A percentile compares a stretch with the other conserved stretches of the same genome.
Conservation (phyloP, 2,113 vertebrate genomes). For the Seriola quinqueradiata region DNA sequence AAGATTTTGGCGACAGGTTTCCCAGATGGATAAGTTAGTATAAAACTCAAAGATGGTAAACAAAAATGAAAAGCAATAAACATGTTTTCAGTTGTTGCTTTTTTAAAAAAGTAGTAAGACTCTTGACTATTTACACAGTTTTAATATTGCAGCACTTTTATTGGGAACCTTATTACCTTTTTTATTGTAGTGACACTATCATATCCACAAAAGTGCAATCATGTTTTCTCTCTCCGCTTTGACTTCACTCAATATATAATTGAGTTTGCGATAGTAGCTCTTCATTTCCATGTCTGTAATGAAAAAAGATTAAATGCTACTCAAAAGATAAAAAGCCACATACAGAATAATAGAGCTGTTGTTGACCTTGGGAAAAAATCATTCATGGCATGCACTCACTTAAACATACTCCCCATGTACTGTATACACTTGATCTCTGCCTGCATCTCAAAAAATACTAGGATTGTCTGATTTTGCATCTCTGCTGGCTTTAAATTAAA, state of each 20-base stretch:
- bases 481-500: constrained; percentile 10
- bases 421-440: constrained; percentile 1
- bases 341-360: constrained; percentile 7
- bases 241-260: constrained; percentile 9
- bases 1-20: not conserved
- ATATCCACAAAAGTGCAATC: constrained; percentile 16
- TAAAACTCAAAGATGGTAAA: not conserved
- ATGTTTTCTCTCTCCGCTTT: constrained; percentile 35
- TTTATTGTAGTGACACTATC: constrained; percentile 10
- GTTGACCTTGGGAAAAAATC: constrained; percentile 7
- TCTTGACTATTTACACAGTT: not conserved
- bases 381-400: not conserved
- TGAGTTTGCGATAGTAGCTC: constrained; percentile 14
- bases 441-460: not conserved
- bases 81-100: not conserved
- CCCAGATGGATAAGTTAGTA: not conserved
- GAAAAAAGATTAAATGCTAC: constrained; percentile 4
- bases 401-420: not conserved
- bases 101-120: not conserved
- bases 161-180: not conserved
- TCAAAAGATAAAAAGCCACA: constrained; percentile 11
- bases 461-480: not conserved
- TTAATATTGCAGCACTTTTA: constrained; percentile 21
- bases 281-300: constrained; percentile 35
- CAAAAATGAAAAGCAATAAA: not conserved